Percentiles rank a stretch among this genome's conserved stretches.
Conservation (phyloP, 2,797 vertebrate species). For the Loriculus beryllinus region DNA sequence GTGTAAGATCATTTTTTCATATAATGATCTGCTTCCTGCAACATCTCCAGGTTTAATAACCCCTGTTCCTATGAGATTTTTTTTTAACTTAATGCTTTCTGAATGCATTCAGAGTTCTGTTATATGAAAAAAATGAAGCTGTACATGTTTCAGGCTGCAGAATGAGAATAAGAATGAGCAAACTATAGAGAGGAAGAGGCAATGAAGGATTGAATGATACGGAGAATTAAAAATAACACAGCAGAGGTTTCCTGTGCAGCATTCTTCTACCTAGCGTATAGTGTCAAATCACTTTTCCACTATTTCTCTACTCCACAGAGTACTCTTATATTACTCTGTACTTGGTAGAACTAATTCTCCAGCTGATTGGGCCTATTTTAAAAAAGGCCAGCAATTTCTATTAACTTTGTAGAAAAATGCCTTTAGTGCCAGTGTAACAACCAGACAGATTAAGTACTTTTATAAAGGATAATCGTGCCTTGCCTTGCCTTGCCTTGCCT, state of each 20-base stretch:
- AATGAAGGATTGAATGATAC: not conserved
- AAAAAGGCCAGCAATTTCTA: not conserved
- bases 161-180: not conserved
- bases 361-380: not conserved
- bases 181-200: not conserved
- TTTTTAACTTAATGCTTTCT: not conserved
- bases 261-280: not conserved
- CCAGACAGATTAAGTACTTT: not conserved
- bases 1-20: not conserved
- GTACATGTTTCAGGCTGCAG: not conserved
- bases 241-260: not conserved
- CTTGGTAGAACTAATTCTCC: not conserved
- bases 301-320: not conserved
- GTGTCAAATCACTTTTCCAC: not conserved
- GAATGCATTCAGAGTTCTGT: not conserved
- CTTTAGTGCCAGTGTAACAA: not conserved
- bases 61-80: not conserved
- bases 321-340: not conserved
- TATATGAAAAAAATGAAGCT: not conserved
- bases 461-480: not conserved
- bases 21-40: not conserved
- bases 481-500: not conserved
- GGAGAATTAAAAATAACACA: not conserved
- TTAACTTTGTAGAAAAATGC: not conserved
- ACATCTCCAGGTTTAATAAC: not conserved